These are phyloP conservation scores for Melanaphis sacchari DNA, from an alignment of 1,140 invertebrate species.

Conservation along the genomic window DNA sequence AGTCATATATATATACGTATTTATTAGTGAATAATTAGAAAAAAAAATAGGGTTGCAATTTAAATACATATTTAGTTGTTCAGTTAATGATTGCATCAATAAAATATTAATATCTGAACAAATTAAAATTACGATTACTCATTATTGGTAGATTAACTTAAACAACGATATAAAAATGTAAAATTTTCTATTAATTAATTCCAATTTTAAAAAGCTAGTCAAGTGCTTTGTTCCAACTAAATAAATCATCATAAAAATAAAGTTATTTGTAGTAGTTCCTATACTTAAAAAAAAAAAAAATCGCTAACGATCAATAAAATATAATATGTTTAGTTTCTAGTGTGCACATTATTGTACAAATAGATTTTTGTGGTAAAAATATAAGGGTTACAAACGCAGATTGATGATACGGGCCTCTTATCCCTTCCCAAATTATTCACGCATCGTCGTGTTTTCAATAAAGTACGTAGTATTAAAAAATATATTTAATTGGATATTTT, in stretches of 20 bases:
- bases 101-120: not conserved
- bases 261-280: not conserved
- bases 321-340: not conserved
- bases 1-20: too few species aligned
- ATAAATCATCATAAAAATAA: not conserved
- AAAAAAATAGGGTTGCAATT: too few species aligned
- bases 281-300: not conserved
- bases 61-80: too few species aligned
- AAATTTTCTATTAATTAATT: too few species aligned
- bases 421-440: not conserved
- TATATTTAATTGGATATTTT: not conserved
- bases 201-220: not conserved
- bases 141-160: not conserved
- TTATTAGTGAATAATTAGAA: too few species aligned
- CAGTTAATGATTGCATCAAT: too few species aligned
- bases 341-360: not conserved
- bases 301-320: not conserved
- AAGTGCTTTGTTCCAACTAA: not conserved
- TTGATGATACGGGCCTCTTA: not conserved
- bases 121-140: not conserved
- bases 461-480: not conserved
- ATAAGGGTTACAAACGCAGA: not conserved
- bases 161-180: not conserved
- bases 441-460: not conserved
- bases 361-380: not conserved